These are phyloP conservation scores for Seladonia tumulorum DNA, from an alignment of 2,888 invertebrate genomes.

Conservation along the genomic window DNA sequence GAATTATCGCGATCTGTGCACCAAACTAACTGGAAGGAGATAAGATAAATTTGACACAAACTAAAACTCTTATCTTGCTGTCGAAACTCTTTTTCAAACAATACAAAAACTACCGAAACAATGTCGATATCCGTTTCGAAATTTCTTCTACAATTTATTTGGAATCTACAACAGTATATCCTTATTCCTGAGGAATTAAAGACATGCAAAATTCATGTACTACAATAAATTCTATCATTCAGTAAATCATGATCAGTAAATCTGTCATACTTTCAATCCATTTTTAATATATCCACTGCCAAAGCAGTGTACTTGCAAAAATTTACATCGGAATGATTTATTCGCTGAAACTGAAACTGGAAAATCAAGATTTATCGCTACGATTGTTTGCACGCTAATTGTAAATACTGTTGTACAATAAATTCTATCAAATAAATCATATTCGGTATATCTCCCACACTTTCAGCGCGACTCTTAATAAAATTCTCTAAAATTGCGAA, in stretches of 20 bases:
- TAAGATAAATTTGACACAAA: constrained; percentile 35
- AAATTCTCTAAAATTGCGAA: no score
- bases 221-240: not conserved
- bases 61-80: not conserved
- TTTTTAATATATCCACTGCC: not conserved
- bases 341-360: not conserved
- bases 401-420: not conserved
- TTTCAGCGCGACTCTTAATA: not conserved
- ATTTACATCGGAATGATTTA: not conserved
- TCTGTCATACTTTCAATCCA: not conserved
- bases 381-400: not conserved
- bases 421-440: not conserved
- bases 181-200: not conserved
- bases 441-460: not conserved
- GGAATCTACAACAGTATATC: not conserved
- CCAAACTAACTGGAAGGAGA: constrained; percentile 39
- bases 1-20: constrained; percentile 36
- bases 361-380: not conserved
- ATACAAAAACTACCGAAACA: not conserved
- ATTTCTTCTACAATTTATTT: not conserved
- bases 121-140: not conserved
- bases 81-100: not conserved
- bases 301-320: no score
- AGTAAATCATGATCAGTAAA: not conserved
- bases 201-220: not conserved